Conservation (phyloP, 2,888 invertebrate genomes). For the Tryphoninae sp. region DNA sequence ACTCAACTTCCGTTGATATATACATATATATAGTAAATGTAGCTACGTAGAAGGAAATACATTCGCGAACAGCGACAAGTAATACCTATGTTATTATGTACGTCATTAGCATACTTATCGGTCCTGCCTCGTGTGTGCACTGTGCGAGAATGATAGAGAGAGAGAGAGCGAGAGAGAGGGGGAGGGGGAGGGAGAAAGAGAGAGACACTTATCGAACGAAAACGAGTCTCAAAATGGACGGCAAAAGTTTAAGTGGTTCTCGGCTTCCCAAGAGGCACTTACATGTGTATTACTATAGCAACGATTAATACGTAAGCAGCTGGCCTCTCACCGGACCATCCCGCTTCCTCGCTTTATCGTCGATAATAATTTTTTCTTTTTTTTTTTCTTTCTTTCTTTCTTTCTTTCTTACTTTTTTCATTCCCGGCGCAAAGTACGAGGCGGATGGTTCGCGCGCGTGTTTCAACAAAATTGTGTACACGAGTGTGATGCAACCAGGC, state of each 20-base stretch:
- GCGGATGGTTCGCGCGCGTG: neutral
- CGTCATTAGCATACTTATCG: constrained; percentile 63
- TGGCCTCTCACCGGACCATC: constrained; percentile 33
- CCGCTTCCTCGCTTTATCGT: constrained; percentile 39
- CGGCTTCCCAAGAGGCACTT: constrained; percentile 27
- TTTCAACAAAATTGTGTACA: constrained; percentile 5
- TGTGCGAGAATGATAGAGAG: constrained; percentile 3
- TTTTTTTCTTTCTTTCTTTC: constrained; percentile 18
- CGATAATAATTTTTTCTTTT: constrained; percentile 3
- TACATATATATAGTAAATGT: neutral
- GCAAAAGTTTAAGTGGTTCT: constrained; percentile 50
- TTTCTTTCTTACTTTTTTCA: constrained; percentile 25
- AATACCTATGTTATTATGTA: constrained; percentile 62
- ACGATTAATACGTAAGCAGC: constrained; percentile 57
- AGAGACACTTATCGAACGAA: constrained; percentile 55
- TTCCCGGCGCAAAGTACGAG: neutral
- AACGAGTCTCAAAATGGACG: constrained; percentile 46
- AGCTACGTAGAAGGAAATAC: constrained; percentile 9
- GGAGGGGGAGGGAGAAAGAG: constrained; percentile 16
- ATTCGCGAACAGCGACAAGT: constrained; percentile 53
- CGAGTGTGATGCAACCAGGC: neutral
- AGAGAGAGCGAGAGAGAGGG: neutral
- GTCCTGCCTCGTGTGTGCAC: neutral
- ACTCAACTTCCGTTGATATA: constrained; percentile 7
- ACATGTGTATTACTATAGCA: constrained; percentile 46